Conservation (phyloP, 2,113 vertebrate genomes). For the Semnornis frantzii region DNA sequence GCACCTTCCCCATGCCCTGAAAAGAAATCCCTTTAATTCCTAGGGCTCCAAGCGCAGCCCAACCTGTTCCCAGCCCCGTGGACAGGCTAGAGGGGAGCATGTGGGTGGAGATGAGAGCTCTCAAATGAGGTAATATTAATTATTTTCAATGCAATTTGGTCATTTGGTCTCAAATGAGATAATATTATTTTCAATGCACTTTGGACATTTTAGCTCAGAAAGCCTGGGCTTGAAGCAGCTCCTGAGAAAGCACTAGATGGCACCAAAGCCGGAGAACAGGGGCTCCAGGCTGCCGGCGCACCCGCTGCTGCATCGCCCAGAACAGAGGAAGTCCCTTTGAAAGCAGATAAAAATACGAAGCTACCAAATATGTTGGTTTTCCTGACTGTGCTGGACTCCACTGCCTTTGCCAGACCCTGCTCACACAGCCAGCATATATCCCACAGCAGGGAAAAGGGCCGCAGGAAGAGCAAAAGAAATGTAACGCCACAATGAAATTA, state of each 20-base stretch:
- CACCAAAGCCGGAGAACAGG: background rate
- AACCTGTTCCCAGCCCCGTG: background rate
- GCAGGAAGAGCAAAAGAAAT: background rate
- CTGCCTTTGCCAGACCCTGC: accelerated
- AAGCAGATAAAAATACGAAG: background rate
- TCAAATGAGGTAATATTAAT: background rate
- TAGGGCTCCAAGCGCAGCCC: background rate
- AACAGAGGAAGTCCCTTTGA: accelerated
- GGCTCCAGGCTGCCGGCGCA: background rate
- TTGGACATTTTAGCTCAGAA: background rate
- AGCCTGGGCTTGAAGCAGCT: background rate
- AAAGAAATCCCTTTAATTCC: background rate
- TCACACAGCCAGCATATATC: background rate
- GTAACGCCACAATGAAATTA: background rate
- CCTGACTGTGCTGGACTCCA: accelerated
- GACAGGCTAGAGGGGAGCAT: accelerated
- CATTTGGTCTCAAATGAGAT: background rate
- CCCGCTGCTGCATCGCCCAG: background rate
- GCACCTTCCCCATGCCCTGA: accelerated
- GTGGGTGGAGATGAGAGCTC: background rate
- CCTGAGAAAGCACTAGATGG: constrained; percentile 40
- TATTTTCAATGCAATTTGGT: background rate
- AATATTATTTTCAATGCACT: background rate
- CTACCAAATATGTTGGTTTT: background rate
- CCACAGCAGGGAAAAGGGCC: background rate